phyloP scores from a whole-genome alignment of 2,113 vertebrate species.

The Vulpes lagopus region DNA sequence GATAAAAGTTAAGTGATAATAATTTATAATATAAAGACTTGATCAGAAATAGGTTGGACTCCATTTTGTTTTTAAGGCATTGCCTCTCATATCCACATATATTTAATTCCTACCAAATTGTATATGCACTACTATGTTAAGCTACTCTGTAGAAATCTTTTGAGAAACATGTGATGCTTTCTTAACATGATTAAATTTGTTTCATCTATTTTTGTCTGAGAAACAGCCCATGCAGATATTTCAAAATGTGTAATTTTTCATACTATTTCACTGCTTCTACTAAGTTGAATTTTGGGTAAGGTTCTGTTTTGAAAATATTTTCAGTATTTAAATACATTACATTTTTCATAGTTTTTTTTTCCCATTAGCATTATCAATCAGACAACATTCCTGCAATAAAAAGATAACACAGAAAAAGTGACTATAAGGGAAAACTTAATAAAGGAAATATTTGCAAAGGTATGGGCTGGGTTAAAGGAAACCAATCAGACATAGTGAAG shows the following conservation, averaged over 20 bases:
- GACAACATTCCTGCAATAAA: not conserved
- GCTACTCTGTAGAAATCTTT: not conserved
- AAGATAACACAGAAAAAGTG: not conserved
- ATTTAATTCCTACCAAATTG: not conserved
- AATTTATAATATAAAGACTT: not conserved
- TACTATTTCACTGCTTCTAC: not conserved
- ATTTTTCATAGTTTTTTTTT: not conserved
- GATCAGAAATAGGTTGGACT: not conserved
- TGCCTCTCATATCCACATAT: not conserved
- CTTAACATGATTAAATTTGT: constrained; percentile 24
- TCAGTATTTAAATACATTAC: not conserved
- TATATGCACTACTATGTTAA: not conserved
- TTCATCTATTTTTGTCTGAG: constrained; percentile 53
- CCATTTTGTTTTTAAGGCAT: not conserved
- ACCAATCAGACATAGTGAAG: not conserved
- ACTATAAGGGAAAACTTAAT: not conserved
- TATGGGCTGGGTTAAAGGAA: not conserved
- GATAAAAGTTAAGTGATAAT: not conserved
- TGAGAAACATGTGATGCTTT: not conserved
- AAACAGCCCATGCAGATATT: constrained; percentile 6
- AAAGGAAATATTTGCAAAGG: not conserved
- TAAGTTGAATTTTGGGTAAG: constrained; percentile 6
- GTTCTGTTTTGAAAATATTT: constrained; percentile 24
- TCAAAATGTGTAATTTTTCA: constrained; percentile 51
- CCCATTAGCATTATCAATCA: not conserved